Conservation (phyloP, 2,113 vertebrate genomes). For the Indicator indicator region DNA sequence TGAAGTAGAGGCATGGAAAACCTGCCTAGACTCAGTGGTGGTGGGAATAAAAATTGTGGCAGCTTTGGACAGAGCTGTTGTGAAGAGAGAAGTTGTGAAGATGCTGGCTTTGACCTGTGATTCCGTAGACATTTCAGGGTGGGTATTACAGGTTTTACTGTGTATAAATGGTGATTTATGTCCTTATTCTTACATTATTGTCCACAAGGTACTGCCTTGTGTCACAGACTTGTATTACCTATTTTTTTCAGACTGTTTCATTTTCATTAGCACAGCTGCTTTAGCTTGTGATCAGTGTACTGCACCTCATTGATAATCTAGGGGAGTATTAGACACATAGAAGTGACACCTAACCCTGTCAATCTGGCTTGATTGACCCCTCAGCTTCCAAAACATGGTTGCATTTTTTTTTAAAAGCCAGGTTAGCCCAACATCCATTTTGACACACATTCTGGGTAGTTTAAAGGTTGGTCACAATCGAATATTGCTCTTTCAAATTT, state of each 20-base stretch:
- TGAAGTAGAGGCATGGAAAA: neutral
- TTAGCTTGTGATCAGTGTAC: conserved; percentile 91
- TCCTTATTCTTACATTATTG: conserved; percentile 71
- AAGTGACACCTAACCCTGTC: conserved; percentile 83
- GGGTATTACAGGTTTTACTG: conserved; percentile 50
- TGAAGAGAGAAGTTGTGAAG: neutral
- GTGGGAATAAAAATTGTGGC: neutral
- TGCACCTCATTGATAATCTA: conserved; percentile 91
- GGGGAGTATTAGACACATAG: conserved; percentile 85
- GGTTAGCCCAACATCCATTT: conserved; percentile 77
- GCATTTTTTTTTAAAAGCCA: conserved; percentile 73
- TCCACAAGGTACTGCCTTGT: conserved; percentile 71
- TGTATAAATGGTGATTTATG: conserved; percentile 79
- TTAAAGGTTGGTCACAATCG: conserved; percentile 86
- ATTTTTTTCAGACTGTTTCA: conserved; percentile 80
- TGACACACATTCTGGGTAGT: conserved; percentile 80
- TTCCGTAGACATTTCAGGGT: conserved; percentile 3
- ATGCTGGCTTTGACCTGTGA: neutral
- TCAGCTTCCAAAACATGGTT: conserved; percentile 86
- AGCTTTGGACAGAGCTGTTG: neutral
- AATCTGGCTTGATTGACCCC: conserved; percentile 91
- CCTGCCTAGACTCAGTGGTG: neutral
- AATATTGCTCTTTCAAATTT: conserved; percentile 95
- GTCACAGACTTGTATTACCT: conserved; percentile 69
- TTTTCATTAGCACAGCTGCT: conserved; percentile 92